Base-by-base conservation (phyloP, 2,888 invertebrate genomes). In the Diadromus collaris region DNA sequence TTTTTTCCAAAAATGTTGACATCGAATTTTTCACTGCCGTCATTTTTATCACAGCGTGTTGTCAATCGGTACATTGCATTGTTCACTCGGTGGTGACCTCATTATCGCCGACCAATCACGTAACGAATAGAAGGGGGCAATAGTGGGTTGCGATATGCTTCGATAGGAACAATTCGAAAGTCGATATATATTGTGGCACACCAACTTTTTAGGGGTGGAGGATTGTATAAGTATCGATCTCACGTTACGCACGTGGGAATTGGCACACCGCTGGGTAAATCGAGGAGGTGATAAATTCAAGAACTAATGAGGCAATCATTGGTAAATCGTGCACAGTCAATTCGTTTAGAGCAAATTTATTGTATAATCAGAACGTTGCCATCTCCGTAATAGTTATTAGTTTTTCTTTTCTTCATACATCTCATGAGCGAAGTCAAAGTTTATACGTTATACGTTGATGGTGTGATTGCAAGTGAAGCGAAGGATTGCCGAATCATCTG, bases 401-500 rank as follows among this genome's bases (percentile, higher is more conserved):
- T 16, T 51, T 54, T 27, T 72, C 2, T 44, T 63, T 41, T 64
- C 44, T 32, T 41, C 9, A 27, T 41, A 27, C 29, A 38, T 72
- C 65, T 44, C 41, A 48, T 64, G 24, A 16, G 19, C 44, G 16
- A 67, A 68, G 34, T 61, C 63, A 78, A 41, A 63, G 21, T 71
- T 61, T 41, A 34, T 67, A 46, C 46, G n/a, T 61, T 41, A 34
- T 67, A 46, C 46, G n/a, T 41, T 60, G 75, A 69, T 24, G 61
- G 61, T 60, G 51, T 64, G 21, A 58, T 76, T 70, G 54, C 44
- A 16, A 70, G 16, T 67, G 5, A 67, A 63, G 61, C 61, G 46
- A 71, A 70, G 29, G 27, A 41, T 60, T 56, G 19, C 71, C 38
- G 65, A 56, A 54, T 79, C 60, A 32, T 29, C 56, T 38, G 60